Percentiles rank a stretch among this genome's conserved stretches.
Evolutionary conservation across 2,113 vertebrate species (phyloP).

Genomic region (Cyanoliseus patagonus): DNA sequence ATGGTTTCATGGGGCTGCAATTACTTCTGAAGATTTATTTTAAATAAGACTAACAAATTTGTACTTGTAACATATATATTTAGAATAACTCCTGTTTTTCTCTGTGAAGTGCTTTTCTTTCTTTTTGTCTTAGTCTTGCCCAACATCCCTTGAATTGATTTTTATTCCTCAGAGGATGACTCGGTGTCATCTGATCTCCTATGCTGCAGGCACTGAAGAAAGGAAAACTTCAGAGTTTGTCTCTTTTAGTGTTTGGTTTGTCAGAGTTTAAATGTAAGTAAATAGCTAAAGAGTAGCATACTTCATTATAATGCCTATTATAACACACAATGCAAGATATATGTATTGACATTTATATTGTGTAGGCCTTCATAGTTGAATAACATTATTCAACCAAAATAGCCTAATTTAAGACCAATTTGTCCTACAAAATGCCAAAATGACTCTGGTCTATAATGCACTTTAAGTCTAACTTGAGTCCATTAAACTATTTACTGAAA

Average conservation of each 20-base stretch:
- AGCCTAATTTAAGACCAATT: not conserved
- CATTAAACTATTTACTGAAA: not conserved
- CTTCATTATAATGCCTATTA: not conserved
- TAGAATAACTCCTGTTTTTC: not conserved
- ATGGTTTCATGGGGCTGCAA: not conserved
- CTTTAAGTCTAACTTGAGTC: not conserved
- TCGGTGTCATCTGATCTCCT: accelerated
- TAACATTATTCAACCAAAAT: not conserved
- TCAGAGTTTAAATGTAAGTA: not conserved
- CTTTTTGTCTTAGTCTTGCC: not conserved
- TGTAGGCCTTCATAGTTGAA: not conserved
- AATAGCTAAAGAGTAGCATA: not conserved
- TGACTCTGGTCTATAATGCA: accelerated
- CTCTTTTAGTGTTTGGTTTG: not conserved
- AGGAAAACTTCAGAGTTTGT: not conserved
- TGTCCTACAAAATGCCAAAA: not conserved
- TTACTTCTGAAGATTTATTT: not conserved
- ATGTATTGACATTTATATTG: not conserved
- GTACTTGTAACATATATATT: not conserved
- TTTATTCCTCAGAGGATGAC: not conserved
- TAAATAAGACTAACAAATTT: not conserved
- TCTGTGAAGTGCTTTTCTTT: not conserved
- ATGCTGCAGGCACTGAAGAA: not conserved
- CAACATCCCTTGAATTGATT: not conserved
- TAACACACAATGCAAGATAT: not conserved